These are phyloP conservation scores for Silurus lanzhouensis DNA, from an alignment of 2,797 vertebrate genomes.

Conservation along the genomic window DNA sequence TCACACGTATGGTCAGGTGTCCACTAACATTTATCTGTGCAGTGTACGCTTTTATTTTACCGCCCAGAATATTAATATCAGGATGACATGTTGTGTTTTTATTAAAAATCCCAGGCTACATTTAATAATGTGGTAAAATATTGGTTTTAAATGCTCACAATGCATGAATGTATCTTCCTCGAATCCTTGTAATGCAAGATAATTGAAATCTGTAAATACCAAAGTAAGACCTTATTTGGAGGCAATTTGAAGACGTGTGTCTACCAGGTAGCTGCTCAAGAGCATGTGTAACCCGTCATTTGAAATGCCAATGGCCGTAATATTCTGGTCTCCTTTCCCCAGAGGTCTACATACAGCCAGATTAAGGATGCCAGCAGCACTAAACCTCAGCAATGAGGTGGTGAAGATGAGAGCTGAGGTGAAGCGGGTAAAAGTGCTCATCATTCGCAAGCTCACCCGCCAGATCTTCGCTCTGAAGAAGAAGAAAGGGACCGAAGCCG, in stretches of 20 bases:
- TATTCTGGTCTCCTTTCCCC: neutral
- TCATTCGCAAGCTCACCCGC: slow-evolving; percentile 86
- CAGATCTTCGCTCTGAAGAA: slow-evolving; percentile 81
- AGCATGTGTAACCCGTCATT: neutral
- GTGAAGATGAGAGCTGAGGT: slow-evolving; percentile 96
- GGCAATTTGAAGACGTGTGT: neutral
- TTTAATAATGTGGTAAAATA: too few species aligned
- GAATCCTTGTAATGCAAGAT: neutral
- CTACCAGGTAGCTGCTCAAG: too few species aligned
- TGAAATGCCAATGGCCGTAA: neutral
- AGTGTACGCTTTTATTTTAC: too few species aligned
- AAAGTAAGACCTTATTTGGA: too few species aligned
- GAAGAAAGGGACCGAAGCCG: slow-evolving; percentile 85
- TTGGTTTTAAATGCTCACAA: neutral
- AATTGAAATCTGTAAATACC: too few species aligned
- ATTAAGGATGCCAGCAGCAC: slow-evolving; percentile 55
- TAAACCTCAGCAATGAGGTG: slow-evolving; percentile 84
- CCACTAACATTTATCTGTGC: too few species aligned
- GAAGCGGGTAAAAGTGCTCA: slow-evolving; percentile 84
- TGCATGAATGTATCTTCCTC: neutral
- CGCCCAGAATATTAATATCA: too few species aligned
- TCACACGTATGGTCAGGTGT: too few species aligned
- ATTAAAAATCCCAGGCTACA: too few species aligned
- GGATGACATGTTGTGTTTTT: too few species aligned
- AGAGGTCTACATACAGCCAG: slow-evolving; percentile 6